Base-by-base conservation (phyloP, 2,888 invertebrate genomes). In the Meteorus cinctellus region DNA sequence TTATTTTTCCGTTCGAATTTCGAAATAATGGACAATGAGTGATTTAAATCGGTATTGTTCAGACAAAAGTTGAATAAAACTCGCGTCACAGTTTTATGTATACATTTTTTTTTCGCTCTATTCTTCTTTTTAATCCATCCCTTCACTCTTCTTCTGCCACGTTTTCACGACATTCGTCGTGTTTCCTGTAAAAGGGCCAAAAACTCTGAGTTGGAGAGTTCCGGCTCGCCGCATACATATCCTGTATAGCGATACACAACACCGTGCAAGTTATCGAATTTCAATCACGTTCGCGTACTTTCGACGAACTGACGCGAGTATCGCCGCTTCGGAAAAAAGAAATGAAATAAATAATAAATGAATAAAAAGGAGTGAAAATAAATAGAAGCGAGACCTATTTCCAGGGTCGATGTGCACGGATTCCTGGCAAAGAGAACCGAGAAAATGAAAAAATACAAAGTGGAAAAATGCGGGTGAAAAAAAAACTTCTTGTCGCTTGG, bases 271-370 rank as follows among this genome's bases (percentile, higher is more conserved):
- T 81, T 84, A 83, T 84, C 81, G 82, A 84, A 83, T 84, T 84
- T 84, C 82, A 80, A 84, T 83, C 83, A 81, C 83, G 82, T 82
- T 70, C 83, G 76, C 77, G 81, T 80, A 82, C 80, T 81, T 79
- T 81, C 79, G 72, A 74, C 75, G 81, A 79, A 80, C 81, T 74
- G 74, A 69, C 74, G 71, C 77, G 34, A 27, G 69, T 63, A 45
- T 31, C 48, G 70, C 34, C 34, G 48, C 31, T n/a, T 29, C n/a
- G 19, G 41, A 31, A 41, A 48, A 24, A 67, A 48, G 45, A 74
- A 48, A 60, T 8, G 31, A 29, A 71, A 77, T 77, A 72, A 65
- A 45, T 65, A 74, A 19, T 55, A 55, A 69, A 65, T 55, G 60
- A 65, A 72, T 27, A 48, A 72, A 69, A 16, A 69, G 45, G 27